These are phyloP conservation scores for Tupaia tana DNA, from an alignment of 2,113 vertebrate species.

Conservation along the genomic window DNA sequence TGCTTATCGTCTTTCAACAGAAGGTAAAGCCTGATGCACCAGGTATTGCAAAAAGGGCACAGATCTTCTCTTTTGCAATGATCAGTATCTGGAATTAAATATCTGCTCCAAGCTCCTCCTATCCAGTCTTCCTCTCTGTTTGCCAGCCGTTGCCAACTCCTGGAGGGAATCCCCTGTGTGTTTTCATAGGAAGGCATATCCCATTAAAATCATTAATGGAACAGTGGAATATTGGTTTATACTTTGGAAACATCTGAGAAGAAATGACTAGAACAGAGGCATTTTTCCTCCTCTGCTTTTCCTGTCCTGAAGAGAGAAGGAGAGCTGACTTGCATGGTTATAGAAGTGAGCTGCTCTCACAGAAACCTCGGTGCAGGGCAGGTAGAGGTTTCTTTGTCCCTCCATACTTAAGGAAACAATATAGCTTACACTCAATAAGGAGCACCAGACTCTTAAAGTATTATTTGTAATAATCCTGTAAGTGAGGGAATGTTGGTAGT, in stretches of 20 bases:
- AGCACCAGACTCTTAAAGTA: background rate
- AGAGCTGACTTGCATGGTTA: background rate
- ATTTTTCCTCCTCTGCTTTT: background rate
- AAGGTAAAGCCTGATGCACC: background rate
- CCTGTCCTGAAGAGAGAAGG: background rate
- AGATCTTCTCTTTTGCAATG: background rate
- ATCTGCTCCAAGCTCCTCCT: background rate
- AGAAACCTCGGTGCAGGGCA: background rate
- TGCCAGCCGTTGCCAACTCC: background rate
- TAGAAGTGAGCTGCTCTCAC: background rate
- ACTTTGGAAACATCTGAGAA: background rate
- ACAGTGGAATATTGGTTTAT: background rate
- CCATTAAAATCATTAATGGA: background rate
- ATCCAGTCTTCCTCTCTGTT: background rate
- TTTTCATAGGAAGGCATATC: background rate
- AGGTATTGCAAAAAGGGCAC: background rate
- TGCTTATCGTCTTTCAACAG: slow-evolving; percentile 20
- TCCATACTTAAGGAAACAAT: background rate
- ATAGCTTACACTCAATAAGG: background rate
- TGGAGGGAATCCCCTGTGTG: background rate
- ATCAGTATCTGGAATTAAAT: background rate
- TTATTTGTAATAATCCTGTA: slow-evolving; percentile 23
- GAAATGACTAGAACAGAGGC: background rate
- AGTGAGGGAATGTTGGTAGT: background rate
- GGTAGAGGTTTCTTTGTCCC: background rate